phyloP scores from a whole-genome alignment of 2,888 invertebrate species.

The Petrophora chlorosata region DNA sequence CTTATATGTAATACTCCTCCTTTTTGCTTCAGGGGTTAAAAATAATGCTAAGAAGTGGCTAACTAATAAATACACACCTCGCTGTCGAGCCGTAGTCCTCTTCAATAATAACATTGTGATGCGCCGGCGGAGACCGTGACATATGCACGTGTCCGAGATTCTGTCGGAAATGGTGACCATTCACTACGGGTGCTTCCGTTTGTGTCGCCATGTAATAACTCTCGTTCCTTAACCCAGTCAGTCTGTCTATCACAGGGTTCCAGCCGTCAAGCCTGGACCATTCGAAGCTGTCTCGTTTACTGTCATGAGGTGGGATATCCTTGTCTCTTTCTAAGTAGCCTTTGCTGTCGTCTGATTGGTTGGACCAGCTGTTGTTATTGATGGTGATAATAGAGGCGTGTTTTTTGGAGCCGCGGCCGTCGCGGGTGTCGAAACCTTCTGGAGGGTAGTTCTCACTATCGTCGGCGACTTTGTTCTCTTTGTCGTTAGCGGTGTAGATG shows the following conservation, averaged over 20 bases:
- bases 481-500: constrained; percentile 74
- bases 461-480: constrained; percentile 66
- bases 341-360: constrained; percentile 79
- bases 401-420: constrained; percentile 65
- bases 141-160: constrained; percentile 72
- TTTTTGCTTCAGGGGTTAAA: too few relatives aligned
- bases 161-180: constrained; percentile 71
- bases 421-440: constrained; percentile 59
- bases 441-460: constrained; percentile 56
- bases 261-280: constrained; percentile 86
- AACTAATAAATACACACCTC: constrained; percentile 49
- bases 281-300: constrained; percentile 81
- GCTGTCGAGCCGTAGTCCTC: constrained; percentile 83
- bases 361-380: constrained; percentile 80
- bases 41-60: too few relatives aligned
- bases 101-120: constrained; percentile 86
- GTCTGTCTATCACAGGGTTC: constrained; percentile 95
- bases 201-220: constrained; percentile 95
- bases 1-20: too few relatives aligned
- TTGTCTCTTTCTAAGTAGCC: constrained; percentile 77
- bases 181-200: constrained; percentile 82
- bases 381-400: constrained; percentile 79
- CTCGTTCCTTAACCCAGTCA: constrained; percentile 93
- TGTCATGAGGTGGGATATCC: constrained; percentile 75
- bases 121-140: constrained; percentile 75